Evolutionary conservation across 1,140 invertebrate genomes (phyloP), one percentile per base, ranked within the genome.

Genomic region (Eumeta japonica): DNA sequence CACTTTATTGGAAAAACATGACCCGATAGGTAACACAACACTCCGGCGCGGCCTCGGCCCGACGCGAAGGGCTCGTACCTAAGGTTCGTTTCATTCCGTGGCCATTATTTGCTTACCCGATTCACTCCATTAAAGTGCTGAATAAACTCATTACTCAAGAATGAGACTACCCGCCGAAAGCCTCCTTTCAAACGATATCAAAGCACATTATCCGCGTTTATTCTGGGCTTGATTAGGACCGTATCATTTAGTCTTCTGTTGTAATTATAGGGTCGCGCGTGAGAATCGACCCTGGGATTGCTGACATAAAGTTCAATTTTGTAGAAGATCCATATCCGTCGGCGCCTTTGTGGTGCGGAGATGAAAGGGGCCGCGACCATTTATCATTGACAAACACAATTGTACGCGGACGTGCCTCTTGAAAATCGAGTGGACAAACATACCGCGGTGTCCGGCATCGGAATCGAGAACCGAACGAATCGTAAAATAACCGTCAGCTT

Each of bases 321-420:
- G 27, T 5, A 13, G 52, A 45, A 20, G 16, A 3, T 4, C n/a
- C 29, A 24, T 16, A 4, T 14, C 16, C 16, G 47, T 58, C 68
- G 68, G 68, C 58, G 55, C 53, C 60, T 73, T 73, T 68, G 64
- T 62, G 43, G 45, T 48, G 41, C 45, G 29, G 55, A 68, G 68
- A 73, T 73, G 64, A 73, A 73, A 73, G 62, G 66, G 53, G 37
- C 64, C 65, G 62, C 52, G 49, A 59, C 62, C 62, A 70, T 70
- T 70, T 68, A 71, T 71, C 68, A 71, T 68, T 67, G 62, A 67
- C 68, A 74, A 68, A 70, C 52, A 68, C 66, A 71, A 74, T 73
- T 63, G 66, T 74, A 70, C 66, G 58, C 58, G 58, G 58, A 65
- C 63, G 60, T 47, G 54, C 51, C 41, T 58, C 58, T 47, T 60